These are phyloP conservation scores for Pristionchus japonicus DNA, from an alignment of 2,888 invertebrate genomes.

Conservation along the genomic window DNA sequence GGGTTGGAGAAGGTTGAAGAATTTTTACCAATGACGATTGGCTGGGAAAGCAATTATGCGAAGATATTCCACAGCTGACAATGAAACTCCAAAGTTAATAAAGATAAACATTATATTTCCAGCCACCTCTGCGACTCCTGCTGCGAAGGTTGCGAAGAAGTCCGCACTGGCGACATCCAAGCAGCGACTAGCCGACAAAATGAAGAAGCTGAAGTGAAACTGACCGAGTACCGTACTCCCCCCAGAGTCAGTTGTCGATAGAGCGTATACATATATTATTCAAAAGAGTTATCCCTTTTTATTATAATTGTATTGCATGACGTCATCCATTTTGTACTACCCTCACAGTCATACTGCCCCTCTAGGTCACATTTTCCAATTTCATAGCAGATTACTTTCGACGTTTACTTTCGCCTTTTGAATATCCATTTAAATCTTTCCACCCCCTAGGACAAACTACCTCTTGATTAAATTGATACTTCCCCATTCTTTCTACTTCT, in stretches of 20 bases:
- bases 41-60: too few species aligned
- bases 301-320: background rate
- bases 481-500: background rate
- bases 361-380: slow-evolving; percentile 4
- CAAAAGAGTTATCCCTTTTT: background rate
- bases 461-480: background rate
- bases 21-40: background rate
- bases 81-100: background rate
- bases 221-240: background rate
- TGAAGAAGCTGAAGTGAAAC: slow-evolving; percentile 40
- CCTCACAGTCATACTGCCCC: background rate
- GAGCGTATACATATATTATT: background rate
- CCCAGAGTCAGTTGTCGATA: background rate
- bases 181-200: slow-evolving; percentile 38
- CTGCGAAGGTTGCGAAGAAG: slow-evolving; percentile 24
- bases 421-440: background rate
- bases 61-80: background rate
- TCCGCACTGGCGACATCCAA: slow-evolving; percentile 29
- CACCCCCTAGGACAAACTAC: background rate
- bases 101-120: background rate
- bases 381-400: background rate
- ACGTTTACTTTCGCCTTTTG: background rate
- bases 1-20: too few species aligned
- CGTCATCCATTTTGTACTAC: background rate
- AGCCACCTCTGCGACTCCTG: background rate